These are phyloP conservation scores for Drosophila pallidifrons DNA, from an alignment of 1,140 invertebrate species.

Conservation along the genomic window DNA sequence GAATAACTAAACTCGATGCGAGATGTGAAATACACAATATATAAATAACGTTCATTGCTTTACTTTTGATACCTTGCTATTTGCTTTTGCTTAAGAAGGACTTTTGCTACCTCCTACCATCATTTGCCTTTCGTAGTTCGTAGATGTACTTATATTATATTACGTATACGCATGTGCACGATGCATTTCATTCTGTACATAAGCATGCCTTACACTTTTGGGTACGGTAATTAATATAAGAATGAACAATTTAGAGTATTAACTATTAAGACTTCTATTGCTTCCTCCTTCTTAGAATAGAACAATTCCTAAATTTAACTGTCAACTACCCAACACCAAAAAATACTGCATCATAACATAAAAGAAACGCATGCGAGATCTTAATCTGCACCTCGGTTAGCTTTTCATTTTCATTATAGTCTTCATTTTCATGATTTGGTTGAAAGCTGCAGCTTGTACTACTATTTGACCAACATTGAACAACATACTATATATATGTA, in stretches of 20 bases:
- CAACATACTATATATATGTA: background rate
- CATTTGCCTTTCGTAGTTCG: background rate
- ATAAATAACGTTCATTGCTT: conserved; percentile 45
- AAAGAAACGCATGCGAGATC: conserved; percentile 11
- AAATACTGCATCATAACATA: background rate
- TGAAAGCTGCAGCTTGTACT: background rate
- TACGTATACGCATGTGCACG: background rate
- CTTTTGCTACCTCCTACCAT: conserved; percentile 34
- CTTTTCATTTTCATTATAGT: conserved; percentile 11
- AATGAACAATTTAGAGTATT: too few relatives aligned
- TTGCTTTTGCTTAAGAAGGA: conserved; percentile 61
- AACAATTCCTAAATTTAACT: background rate
- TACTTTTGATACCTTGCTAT: conserved; percentile 62
- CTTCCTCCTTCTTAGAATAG: background rate
- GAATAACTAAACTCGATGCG: background rate
- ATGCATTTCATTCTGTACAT: background rate
- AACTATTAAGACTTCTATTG: too few relatives aligned
- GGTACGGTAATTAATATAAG: too few relatives aligned
- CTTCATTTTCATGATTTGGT: conserved; percentile 5
- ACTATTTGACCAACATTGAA: background rate
- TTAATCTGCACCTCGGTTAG: background rate
- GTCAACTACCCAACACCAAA: background rate
- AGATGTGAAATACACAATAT: background rate
- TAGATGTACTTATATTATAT: too few relatives aligned
- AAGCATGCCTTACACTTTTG: background rate